A percentile compares a stretch with the other conserved stretches of the same genome.
Evolutionary conservation across 2,113 vertebrate species (phyloP).

Genomic region (Toxotes jaculatrix): DNA sequence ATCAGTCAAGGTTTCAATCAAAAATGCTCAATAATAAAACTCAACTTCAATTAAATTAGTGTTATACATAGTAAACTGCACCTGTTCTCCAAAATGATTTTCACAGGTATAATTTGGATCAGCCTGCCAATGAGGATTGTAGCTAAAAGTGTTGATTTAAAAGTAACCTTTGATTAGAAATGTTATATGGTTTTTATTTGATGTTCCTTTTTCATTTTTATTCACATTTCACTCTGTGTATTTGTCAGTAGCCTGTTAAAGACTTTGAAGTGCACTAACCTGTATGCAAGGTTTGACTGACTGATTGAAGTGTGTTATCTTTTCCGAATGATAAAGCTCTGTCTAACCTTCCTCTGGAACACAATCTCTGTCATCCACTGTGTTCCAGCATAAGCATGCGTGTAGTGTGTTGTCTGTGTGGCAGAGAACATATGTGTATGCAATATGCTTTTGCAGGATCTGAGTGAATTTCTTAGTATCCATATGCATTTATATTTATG

Average conservation of each 20-base stretch:
- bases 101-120: neutral
- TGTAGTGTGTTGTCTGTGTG: neutral
- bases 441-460: neutral
- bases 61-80: neutral
- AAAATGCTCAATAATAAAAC: neutral
- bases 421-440: neutral
- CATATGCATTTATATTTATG: neutral
- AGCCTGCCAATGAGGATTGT: neutral
- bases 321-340: neutral
- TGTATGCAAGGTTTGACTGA: neutral
- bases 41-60: neutral
- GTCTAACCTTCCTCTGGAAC: neutral
- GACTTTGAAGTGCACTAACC: neutral
- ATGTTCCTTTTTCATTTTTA: neutral
- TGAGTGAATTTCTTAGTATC: slow-evolving; percentile 6
- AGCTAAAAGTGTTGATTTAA: neutral
- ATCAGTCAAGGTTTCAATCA: neutral
- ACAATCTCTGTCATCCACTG: neutral
- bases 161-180: neutral
- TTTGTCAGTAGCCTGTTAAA: neutral
- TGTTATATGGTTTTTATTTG: neutral
- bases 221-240: neutral
- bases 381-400: neutral
- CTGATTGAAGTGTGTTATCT: neutral
- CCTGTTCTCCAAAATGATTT: neutral